Evolutionary conservation across 2,888 invertebrate genomes (phyloP).

Genomic region (Pristionchus arcanus): DNA sequence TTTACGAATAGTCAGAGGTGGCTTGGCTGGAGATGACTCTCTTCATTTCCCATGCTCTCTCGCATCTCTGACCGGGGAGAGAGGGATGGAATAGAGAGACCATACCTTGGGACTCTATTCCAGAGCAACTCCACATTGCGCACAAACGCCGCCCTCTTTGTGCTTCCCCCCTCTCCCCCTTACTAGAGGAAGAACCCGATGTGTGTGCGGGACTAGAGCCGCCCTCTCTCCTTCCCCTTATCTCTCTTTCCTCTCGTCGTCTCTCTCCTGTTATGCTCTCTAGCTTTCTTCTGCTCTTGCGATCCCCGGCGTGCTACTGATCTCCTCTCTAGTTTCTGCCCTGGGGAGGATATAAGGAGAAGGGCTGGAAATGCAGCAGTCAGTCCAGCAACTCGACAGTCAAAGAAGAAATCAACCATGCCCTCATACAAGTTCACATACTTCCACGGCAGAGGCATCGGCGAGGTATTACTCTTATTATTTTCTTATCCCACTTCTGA

Average conservation of each 20-base stretch:
- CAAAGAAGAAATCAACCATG: neutral
- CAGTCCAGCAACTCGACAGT: slow-evolving; percentile 4
- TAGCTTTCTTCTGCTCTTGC: neutral
- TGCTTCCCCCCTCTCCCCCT: neutral
- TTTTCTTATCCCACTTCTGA: neutral
- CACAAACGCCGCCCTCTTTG: slow-evolving; percentile 33
- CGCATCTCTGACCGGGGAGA: too few relatives aligned
- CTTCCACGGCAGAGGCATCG: neutral
- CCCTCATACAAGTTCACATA: neutral
- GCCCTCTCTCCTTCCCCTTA: neutral
- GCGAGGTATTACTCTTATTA: neutral
- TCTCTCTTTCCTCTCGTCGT: neutral
- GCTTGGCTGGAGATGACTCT: too few relatives aligned
- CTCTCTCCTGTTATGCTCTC: neutral
- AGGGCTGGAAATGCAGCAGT: neutral
- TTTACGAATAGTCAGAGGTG: too few relatives aligned
- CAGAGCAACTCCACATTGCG: neutral
- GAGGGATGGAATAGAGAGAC: too few relatives aligned
- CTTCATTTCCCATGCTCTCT: neutral
- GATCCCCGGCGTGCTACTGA: neutral
- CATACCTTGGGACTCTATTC: neutral
- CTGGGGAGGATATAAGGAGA: neutral
- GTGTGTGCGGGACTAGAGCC: neutral
- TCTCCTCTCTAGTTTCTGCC: slow-evolving; percentile 9
- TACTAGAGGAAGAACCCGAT: neutral